These are phyloP conservation scores for Elanoides forficatus DNA, from an alignment of 2,113 vertebrate genomes.

Conservation along the genomic window DNA sequence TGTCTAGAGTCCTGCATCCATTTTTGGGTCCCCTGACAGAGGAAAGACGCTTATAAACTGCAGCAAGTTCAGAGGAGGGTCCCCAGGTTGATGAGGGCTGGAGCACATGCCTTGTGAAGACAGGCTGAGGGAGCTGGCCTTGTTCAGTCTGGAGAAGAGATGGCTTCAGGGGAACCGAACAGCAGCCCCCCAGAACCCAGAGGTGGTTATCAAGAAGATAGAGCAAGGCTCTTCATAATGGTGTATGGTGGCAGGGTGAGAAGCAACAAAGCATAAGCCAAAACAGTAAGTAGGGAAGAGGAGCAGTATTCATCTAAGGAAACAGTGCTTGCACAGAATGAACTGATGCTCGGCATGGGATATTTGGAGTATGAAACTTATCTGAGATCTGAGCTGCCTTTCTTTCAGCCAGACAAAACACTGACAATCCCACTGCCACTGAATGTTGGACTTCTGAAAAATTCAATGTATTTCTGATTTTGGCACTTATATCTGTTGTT, in stretches of 20 bases:
- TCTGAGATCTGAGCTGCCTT: neutral
- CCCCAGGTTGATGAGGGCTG: neutral
- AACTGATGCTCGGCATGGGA: neutral
- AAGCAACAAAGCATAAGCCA: neutral
- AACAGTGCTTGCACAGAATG: neutral
- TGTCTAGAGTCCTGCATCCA: neutral
- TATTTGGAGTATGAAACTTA: neutral
- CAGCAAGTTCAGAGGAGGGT: neutral
- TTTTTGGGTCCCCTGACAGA: neutral
- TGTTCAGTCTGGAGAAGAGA: neutral
- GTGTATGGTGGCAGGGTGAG: neutral
- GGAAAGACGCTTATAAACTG: neutral
- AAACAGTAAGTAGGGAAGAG: neutral
- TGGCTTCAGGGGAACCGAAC: neutral
- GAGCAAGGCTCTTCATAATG: neutral
- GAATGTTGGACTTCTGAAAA: neutral
- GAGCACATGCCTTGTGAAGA: neutral
- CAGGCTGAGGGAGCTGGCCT: neutral
- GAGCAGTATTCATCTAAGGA: neutral
- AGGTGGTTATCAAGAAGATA: neutral
- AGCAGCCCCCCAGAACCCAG: neutral
- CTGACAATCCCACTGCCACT: neutral
- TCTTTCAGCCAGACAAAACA: neutral
- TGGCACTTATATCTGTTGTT: neutral
- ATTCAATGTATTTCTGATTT: neutral